Percentiles rank a stretch among this genome's conserved stretches.
Evolutionary conservation across 2,888 invertebrate species (phyloP).

Genomic region (Polydesmus complanatus): DNA sequence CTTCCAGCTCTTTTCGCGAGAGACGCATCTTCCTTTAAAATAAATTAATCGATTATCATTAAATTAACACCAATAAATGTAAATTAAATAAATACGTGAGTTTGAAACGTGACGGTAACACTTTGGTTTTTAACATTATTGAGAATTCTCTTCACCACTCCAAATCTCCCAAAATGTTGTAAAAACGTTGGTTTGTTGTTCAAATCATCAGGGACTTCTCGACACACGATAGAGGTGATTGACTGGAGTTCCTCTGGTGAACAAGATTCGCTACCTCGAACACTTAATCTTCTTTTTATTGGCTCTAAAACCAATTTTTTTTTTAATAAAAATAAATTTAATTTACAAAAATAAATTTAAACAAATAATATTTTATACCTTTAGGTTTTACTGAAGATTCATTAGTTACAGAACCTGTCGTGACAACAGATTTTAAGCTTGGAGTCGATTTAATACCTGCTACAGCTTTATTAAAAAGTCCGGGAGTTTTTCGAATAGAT

Average conservation of each 20-base stretch:
- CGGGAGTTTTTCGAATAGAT: neutral
- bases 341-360: too few relatives aligned
- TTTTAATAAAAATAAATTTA: too few relatives aligned
- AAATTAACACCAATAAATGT: neutral
- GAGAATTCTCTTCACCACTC: slow-evolving; percentile 49
- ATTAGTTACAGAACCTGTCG: too few relatives aligned
- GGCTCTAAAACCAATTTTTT: too few relatives aligned
- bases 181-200: slow-evolving; percentile 26
- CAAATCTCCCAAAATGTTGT: slow-evolving; percentile 45
- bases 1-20: slow-evolving; percentile 29
- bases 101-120: slow-evolving; percentile 56
- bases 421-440: neutral
- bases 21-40: slow-evolving; percentile 27
- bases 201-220: slow-evolving; percentile 27
- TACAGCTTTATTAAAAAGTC: neutral
- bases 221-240: slow-evolving; percentile 25
- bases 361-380: too few relatives aligned
- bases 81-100: slow-evolving; percentile 29
- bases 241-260: slow-evolving; percentile 9
- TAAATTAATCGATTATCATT: neutral
- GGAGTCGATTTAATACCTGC: neutral
- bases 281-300: neutral
- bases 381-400: neutral
- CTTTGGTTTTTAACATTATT: slow-evolving; percentile 47
- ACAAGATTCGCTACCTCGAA: neutral